Evolutionary conservation across 2,888 invertebrate species (phyloP).

Genomic region (Nesidiocoris tenuis): DNA sequence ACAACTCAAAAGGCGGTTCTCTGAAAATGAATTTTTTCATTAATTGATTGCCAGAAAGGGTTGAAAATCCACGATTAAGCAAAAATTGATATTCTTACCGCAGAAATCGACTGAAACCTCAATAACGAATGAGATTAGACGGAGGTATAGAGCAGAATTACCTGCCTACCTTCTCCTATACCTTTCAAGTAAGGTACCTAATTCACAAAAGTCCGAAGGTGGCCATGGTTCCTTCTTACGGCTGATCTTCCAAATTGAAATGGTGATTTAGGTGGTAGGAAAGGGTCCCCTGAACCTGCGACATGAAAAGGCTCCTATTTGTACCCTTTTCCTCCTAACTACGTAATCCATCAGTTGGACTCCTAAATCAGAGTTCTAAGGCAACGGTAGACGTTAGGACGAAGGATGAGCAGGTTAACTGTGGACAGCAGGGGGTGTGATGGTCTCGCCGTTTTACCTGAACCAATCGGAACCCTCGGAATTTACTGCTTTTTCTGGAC

Average conservation of each 20-base stretch:
- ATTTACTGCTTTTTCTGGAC: slow-evolving; percentile 10
- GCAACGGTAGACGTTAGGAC: slow-evolving; percentile 13
- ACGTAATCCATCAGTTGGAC: slow-evolving; percentile 31
- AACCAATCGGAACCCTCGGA: slow-evolving; percentile 22
- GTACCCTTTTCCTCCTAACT: slow-evolving; percentile 29
- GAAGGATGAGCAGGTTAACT: background rate
- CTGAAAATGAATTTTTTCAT: too few relatives aligned
- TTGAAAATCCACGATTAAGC: too few relatives aligned
- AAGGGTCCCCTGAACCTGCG: background rate
- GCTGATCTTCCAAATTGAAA: background rate
- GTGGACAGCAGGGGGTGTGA: background rate
- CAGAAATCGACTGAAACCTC: too few relatives aligned
- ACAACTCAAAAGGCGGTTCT: too few relatives aligned
- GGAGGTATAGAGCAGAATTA: too few relatives aligned
- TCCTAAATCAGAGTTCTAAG: slow-evolving; percentile 12
- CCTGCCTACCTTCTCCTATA: too few relatives aligned
- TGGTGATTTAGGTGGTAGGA: background rate
- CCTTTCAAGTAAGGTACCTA: too few relatives aligned
- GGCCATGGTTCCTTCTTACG: background rate
- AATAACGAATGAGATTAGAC: too few relatives aligned
- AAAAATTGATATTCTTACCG: too few relatives aligned
- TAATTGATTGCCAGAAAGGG: too few relatives aligned
- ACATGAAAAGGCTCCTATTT: slow-evolving; percentile 6
- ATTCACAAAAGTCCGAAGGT: too few relatives aligned
- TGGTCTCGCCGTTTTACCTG: slow-evolving; percentile 24